Base-by-base conservation (phyloP, 2,113 vertebrate genomes). In the Oryzias celebensis region DNA sequence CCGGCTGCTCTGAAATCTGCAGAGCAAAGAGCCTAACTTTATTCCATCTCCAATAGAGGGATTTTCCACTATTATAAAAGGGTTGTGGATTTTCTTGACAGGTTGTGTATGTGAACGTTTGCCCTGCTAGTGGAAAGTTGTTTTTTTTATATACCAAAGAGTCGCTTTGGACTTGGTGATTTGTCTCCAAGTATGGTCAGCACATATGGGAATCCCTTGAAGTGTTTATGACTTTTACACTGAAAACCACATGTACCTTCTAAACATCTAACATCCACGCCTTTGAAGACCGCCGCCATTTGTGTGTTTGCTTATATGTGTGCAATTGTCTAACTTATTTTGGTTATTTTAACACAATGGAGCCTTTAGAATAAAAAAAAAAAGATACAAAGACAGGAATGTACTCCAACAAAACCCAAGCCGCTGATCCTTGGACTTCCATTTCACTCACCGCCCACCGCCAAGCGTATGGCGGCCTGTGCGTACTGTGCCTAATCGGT, bases 401-500 rank as follows among this genome's bases (percentile, higher is more conserved):
- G 49, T 47, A 42, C 14, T 62, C 48, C 41, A 41, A 51, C n/a
- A 61, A 67, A 76, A 73, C 42, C 28, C 53, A 66, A 68, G 75
- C 59, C 62, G 47, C 43, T 13, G 24, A 63, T 41, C 69, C 48
- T 53, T 50, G 17, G 24, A 55, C 62, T 61, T 53, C 60, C 58
- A 61, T 71, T 31, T 48, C 47, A 66, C 70, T 78, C 14, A 20
- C 65, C 8, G 36, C 57, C 52, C 62, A 50, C 46, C 63, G 72
- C 65, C 36, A 17, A 71, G 60, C 73, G 48, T 59, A 78, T 44
- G 28, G 65, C 63, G 4, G 41, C 64, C 57, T 65, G 28, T 71
- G 68, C 58, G 68, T 68, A 75, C 81, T 82, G 71, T 58, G 77
- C 68, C 85, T 82, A 86, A 83, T 87, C 65, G 28, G 70, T 80